Evolutionary conservation across 2,888 invertebrate genomes (phyloP), one percentile per base, ranked within the genome.

Genomic region (Lasius platythorax): DNA sequence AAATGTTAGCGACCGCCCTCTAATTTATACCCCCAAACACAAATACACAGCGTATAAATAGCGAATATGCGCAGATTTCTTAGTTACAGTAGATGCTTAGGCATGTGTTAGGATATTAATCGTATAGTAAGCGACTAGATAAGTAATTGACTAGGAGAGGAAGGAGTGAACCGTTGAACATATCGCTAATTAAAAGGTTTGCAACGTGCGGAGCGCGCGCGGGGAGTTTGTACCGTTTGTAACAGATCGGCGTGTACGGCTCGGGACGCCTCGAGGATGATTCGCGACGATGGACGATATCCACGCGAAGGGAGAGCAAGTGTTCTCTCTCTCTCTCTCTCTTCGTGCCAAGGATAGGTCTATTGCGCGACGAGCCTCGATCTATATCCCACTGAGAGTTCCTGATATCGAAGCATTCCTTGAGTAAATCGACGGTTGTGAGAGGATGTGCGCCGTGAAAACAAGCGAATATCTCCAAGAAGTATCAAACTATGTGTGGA

Each of bases 121-220:
- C 89, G 88, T 91, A 91, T 91, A 83, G 85, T 92, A 91, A 91
- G 84, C 82, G 76, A 81, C 64, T 85, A 40, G 67, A 79, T 82
- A 87, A 82, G 81, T 85, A 70, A 88, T 84, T 66, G 84, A 85
- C 64, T 79, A 83, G 67, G 82, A 79, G 67, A 43, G 63, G 67
- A 74, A 83, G 86, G 84, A 86, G 79, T 91, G 92, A 93, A 92
- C 83, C 91, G 92, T 93, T 93, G 90, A 93, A 94, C 94, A 94
- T 94, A 94, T 94, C 94, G 93, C 89, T 91, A 92, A 92, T 92
- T 90, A 90, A 89, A 85, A 79, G 33, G 63, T 78, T 84, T 63
- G 70, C 76, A 61, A 66, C 76, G 83, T 76, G 50, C 76, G 76
- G 64, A 46, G 68, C 79, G 70, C 79, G 79, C 66, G 79, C 53